These are phyloP conservation scores for Myripristis murdjan DNA, from an alignment of 2,797 vertebrate species.

Conservation along the genomic window DNA sequence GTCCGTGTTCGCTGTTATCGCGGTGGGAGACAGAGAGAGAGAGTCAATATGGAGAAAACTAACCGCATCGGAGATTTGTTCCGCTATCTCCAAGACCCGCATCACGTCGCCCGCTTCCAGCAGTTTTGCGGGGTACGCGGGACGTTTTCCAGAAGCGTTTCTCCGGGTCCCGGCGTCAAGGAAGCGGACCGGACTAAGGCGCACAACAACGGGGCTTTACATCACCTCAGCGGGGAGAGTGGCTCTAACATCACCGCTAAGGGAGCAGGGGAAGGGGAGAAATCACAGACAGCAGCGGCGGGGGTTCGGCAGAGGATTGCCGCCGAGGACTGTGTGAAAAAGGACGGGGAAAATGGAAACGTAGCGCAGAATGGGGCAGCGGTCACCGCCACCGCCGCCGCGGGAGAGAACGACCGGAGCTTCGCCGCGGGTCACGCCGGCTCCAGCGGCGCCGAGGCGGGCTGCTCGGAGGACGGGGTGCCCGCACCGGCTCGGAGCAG, in stretches of 20 bases:
- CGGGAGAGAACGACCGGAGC: not conserved
- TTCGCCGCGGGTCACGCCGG: not conserved
- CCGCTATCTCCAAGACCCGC: conserved; percentile 88
- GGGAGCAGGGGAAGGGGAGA: conserved; percentile 40
- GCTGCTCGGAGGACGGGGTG: not conserved
- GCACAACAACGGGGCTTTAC: conserved; percentile 66
- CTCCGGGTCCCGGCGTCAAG: not conserved
- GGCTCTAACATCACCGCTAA: not conserved
- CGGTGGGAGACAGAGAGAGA: not conserved
- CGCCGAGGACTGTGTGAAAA: not conserved
- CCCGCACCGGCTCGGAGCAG: not conserved
- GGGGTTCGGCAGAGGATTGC: conserved; percentile 26
- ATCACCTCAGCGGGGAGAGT: conserved; percentile 11
- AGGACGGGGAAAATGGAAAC: conserved; percentile 23
- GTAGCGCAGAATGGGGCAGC: conserved; percentile 64
- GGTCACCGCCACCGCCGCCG: conserved; percentile 7
- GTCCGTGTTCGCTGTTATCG: conserved; percentile 19
- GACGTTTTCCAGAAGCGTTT: conserved; percentile 57
- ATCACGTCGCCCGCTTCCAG: conserved; percentile 93
- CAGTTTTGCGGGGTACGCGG: conserved; percentile 90
- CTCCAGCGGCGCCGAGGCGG: not conserved
- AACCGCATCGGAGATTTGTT: conserved; percentile 59
- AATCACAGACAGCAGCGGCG: not conserved
- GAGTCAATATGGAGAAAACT: conserved; percentile 65
- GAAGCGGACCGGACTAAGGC: conserved; percentile 31